A percentile compares a stretch with the other conserved stretches of the same genome.
These are phyloP conservation scores for Lomographa bimaculata DNA, from an alignment of 2,888 invertebrate species.

Conservation along the genomic window DNA sequence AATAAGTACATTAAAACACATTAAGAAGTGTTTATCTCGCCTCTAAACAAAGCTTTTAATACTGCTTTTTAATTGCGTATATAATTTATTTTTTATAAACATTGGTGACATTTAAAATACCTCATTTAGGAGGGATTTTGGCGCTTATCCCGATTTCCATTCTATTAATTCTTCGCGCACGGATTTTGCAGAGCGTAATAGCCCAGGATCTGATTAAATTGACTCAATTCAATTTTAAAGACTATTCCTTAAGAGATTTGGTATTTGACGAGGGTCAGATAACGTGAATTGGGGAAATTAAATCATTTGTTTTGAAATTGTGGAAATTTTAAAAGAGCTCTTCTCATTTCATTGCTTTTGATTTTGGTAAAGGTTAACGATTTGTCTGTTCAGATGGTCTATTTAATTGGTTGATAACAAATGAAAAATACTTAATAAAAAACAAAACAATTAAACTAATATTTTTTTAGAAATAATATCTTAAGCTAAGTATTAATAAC, in stretches of 20 bases:
- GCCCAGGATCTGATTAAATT: slow-evolving; percentile 26
- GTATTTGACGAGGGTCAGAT: slow-evolving; percentile 28
- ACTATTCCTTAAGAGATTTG: slow-evolving; percentile 24
- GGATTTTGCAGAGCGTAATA: slow-evolving; percentile 23
- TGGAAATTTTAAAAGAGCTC: slow-evolving; percentile 14
- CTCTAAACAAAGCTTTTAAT: too few species aligned
- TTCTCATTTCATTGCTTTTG: slow-evolving; percentile 12
- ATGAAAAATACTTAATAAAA: too few species aligned
- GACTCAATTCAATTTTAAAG: slow-evolving; percentile 25
- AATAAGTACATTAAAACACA: too few species aligned
- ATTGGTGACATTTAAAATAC: not conserved
- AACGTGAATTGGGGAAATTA: slow-evolving; percentile 18
- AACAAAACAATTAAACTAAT: too few species aligned
- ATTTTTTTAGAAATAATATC: too few species aligned
- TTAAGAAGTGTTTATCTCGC: too few species aligned
- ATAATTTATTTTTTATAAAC: too few species aligned
- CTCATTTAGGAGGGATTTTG: not conserved
- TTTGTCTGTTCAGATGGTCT: too few species aligned
- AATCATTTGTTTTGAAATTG: slow-evolving; percentile 16
- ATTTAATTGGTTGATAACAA: too few species aligned
- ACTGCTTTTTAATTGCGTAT: too few species aligned
- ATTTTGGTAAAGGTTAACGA: slow-evolving; percentile 4
- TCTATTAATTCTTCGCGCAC: slow-evolving; percentile 4
- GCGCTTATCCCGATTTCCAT: slow-evolving; percentile 1
- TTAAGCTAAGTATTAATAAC: too few species aligned